Evolutionary conservation across 2,113 vertebrate genomes (phyloP).

Genomic region (Stomatorhinus ivindoensis): DNA sequence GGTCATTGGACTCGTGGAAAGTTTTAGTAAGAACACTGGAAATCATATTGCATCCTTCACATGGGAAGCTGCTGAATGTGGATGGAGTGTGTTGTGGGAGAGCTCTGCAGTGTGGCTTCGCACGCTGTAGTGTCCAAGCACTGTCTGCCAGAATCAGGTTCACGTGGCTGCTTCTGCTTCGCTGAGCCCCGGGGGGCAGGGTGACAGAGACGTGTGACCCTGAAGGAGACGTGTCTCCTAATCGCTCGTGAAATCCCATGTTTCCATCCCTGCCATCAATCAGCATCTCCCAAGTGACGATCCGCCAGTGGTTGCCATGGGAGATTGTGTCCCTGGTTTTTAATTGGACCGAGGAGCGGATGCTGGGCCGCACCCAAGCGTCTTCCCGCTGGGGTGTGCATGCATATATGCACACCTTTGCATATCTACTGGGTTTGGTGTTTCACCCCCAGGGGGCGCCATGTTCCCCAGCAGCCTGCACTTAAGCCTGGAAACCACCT

Average conservation of each 20-base stretch:
- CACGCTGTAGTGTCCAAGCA: background rate
- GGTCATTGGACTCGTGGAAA: no score
- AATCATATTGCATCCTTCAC: background rate
- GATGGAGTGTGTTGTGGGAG: background rate
- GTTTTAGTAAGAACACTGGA: no score
- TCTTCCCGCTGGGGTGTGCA: background rate
- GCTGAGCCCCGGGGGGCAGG: background rate
- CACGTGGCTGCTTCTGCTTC: background rate
- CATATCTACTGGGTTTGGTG: background rate
- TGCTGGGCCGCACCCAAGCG: background rate
- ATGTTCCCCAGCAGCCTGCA: background rate
- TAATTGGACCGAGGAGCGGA: background rate
- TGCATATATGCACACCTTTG: background rate
- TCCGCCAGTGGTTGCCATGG: background rate
- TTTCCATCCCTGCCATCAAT: background rate
- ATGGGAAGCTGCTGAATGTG: background rate
- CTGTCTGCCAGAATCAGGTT: background rate
- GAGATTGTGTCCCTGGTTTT: background rate
- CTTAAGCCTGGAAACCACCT: background rate
- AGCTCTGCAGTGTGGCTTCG: background rate
- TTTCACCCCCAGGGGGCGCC: background rate
- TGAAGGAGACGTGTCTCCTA: background rate
- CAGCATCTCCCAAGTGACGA: background rate
- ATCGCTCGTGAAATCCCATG: background rate
- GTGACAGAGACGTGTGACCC: background rate